Base-by-base conservation (phyloP, 2,797 vertebrate genomes). In the Tinamus major region DNA sequence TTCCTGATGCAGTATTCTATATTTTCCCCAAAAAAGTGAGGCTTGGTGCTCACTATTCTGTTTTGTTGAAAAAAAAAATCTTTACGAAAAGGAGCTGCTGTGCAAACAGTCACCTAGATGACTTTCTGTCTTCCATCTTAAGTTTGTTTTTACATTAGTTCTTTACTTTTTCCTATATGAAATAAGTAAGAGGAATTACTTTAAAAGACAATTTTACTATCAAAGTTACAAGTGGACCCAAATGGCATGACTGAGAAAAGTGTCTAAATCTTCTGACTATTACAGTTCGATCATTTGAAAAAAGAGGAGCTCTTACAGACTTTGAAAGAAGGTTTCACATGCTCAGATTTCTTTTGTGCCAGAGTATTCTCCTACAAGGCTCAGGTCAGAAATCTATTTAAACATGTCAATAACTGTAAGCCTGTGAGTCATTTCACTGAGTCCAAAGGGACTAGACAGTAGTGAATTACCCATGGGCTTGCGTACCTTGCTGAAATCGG, bases 351-450 rank as follows among this genome's bases (percentile, higher is more conserved):
- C 79, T 93, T 89, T 92, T 92, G 88, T 87, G 64, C 53, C 71
- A 31, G 77, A 58, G 24, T 41, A 62, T 42, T 82, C 58, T 78
- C 2, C 0, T 63, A 90, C 68, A 67, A 89, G 33, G 39, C 44
- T 85, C 65, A 29, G 39, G 75, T 72, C 90, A 92, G 69, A 79
- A 79, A 85, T 92, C 69, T 69, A 64, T 90, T 90, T 75, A 85
- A 85, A 59, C 35, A 26, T 41, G 76, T 85, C 95, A 94, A 89
- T 96, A 95, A 79, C 72, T 78, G 26, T 48, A 89, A 95, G 89
- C 69, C 76, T 24, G 15, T 95, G 92, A 96, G 49, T 93, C 89
- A 95, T 67, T 89, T 63, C 56, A 35, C 53, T 5, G 79, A 72
- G 63, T 76, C 92, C 49, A 83, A 92, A 93, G 55, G 41, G 79